These are phyloP conservation scores for Polietes domitor DNA, from an alignment of 2,888 invertebrate genomes.

Conservation along the genomic window DNA sequence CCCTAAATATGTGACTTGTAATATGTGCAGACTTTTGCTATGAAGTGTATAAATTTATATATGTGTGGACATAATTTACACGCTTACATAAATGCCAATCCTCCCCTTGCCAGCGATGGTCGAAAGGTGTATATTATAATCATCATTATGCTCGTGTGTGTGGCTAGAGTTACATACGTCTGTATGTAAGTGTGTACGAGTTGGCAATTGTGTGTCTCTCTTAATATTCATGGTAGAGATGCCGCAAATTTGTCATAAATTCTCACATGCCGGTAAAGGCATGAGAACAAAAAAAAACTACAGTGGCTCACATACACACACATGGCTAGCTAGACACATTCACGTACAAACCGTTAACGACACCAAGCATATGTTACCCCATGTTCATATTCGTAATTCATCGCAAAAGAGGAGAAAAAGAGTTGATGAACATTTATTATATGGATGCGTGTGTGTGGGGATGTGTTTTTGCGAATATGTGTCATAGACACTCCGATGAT, in stretches of 20 bases:
- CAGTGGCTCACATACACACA: not conserved
- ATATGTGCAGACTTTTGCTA: no score
- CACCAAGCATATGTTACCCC: constrained; percentile 7
- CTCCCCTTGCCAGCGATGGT: not conserved
- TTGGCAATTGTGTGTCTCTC: constrained; percentile 15
- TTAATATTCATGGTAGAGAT: constrained; percentile 6
- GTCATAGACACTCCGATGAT: constrained; percentile 17
- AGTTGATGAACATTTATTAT: constrained; percentile 31
- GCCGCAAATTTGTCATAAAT: constrained; percentile 29
- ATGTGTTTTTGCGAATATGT: not conserved
- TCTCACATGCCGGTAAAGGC: not conserved
- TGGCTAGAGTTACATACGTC: not conserved
- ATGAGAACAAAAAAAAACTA: not conserved
- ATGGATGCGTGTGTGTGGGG: not conserved
- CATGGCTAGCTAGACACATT: not conserved
- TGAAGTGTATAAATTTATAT: no score
- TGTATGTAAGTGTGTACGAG: not conserved
- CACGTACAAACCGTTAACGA: not conserved
- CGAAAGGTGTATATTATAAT: not conserved
- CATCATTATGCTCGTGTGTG: not conserved
- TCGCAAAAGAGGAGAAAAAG: not conserved
- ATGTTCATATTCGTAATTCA: no score
- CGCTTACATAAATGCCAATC: no score
- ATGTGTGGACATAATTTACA: no score
- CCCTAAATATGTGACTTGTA: no score